Evolutionary conservation across 2,888 invertebrate species (phyloP), one percentile per base, ranked within the genome.

Genomic region (Heliconius ismenius): DNA sequence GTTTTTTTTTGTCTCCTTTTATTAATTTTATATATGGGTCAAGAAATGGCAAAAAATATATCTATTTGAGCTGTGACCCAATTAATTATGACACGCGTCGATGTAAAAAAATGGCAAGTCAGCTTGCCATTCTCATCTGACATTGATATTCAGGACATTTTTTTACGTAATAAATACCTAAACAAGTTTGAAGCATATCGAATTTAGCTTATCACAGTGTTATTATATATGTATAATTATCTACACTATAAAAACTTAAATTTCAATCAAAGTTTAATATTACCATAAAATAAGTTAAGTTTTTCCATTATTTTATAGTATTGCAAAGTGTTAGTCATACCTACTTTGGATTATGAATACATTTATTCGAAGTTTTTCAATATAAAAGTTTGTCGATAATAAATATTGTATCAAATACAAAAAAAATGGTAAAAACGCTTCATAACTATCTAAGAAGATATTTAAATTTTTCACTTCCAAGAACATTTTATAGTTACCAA

Each of bases 1-100:
- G 78, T 79, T 76, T 80, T 82, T 62, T 58, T 82, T 82, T 79
- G 78, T 82, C 78, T 79, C 78, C 76, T 36, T 32, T 36, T 32
- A n/a, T 70, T 32, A 70, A 36, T 70, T 70, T 62, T 63, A 63
- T 73, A 63, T 73, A 39, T 39, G 67, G 39, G 67, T 67, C 67
- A 67, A 67, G 24, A 24, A 43, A 67, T 43, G 6, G 21, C 73
- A 73, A 70, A 58, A 70, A 70, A 58, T 24, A n/a, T 13, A 43
- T 73, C 24, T 73, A 63, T 63, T 43, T 26, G 32, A 24, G 26
- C 26, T 62, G 26, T 62, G 62, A 62, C 62, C 73, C 62, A 60
- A 63, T 73, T 73, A 28, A 36, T 60, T 60, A 36, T 36, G 58
- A 72, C 39, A 72, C 26, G 60, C 1, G 72, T 72, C 9, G 36